Evolutionary conservation across 2,797 vertebrate species (phyloP).

Genomic region (Spondyliosoma cantharus): DNA sequence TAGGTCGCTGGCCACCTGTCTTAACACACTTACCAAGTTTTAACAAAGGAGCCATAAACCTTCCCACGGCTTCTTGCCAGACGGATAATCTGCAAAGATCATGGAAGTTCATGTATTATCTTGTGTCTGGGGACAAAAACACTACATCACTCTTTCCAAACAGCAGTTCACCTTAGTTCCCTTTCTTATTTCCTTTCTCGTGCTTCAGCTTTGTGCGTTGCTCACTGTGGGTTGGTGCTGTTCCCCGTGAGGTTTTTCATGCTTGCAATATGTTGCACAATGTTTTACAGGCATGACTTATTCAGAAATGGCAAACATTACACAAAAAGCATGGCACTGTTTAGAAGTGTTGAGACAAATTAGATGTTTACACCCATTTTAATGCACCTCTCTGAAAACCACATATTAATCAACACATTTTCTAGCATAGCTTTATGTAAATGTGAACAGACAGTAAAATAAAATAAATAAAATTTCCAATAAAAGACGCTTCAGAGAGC

Average conservation of each 20-base stretch:
- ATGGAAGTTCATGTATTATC: background rate
- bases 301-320: slow-evolving; percentile 6
- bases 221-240: slow-evolving; percentile 30
- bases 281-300: slow-evolving; percentile 9
- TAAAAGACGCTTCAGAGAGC: background rate
- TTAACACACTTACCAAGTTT: slow-evolving; percentile 17
- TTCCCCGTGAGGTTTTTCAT: slow-evolving; percentile 42
- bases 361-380: background rate
- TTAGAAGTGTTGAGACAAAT: background rate
- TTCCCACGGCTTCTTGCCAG: slow-evolving; percentile 1
- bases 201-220: background rate
- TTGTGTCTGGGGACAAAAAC: background rate
- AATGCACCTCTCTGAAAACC: background rate
- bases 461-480: background rate
- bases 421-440: background rate
- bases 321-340: rapidly evolving
- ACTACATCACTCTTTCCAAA: slow-evolving; percentile 26
- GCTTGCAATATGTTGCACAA: slow-evolving; percentile 52
- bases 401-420: background rate
- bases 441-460: background rate
- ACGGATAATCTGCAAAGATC: slow-evolving; percentile 1
- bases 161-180: slow-evolving; percentile 37
- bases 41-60: slow-evolving; percentile 20
- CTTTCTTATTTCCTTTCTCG: slow-evolving; percentile 54
- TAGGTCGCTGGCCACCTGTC: slow-evolving; percentile 17